phyloP scores from a whole-genome alignment of 2,113 vertebrate species.

The Glaucidium brasilianum region DNA sequence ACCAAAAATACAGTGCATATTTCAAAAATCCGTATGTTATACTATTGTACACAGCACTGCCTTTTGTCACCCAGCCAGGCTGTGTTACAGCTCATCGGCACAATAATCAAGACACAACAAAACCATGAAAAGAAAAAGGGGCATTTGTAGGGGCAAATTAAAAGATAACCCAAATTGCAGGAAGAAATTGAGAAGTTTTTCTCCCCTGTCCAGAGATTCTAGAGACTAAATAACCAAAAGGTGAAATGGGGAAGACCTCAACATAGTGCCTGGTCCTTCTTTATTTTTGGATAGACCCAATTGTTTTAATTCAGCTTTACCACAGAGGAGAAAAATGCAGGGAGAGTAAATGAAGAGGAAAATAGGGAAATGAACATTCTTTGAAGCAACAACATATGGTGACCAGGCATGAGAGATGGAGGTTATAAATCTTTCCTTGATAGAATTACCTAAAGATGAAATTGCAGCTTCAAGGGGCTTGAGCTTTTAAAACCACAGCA shows the following conservation, averaged over 20 bases:
- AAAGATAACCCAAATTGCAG: neutral
- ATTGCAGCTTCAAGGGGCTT: constrained; percentile 34
- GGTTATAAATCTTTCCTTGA: constrained; percentile 43
- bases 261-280: neutral
- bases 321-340: constrained; percentile 24
- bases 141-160: neutral
- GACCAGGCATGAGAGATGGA: constrained; percentile 38
- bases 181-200: neutral
- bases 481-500: neutral
- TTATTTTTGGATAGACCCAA: neutral
- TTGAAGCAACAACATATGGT: constrained; percentile 64
- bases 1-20: neutral
- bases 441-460: constrained; percentile 51
- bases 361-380: constrained; percentile 46
- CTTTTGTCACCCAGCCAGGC: neutral
- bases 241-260: neutral
- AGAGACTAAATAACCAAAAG: constrained; percentile 1
- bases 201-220: neutral
- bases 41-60: neutral
- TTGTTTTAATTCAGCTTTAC: constrained; percentile 41
- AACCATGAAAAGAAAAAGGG: neutral
- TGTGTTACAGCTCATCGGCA: neutral
- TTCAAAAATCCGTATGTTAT: neutral
- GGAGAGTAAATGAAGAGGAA: constrained; percentile 55
- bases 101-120: neutral